Base-by-base conservation (phyloP, 2,113 vertebrate genomes). In the Cinclus cinclus region DNA sequence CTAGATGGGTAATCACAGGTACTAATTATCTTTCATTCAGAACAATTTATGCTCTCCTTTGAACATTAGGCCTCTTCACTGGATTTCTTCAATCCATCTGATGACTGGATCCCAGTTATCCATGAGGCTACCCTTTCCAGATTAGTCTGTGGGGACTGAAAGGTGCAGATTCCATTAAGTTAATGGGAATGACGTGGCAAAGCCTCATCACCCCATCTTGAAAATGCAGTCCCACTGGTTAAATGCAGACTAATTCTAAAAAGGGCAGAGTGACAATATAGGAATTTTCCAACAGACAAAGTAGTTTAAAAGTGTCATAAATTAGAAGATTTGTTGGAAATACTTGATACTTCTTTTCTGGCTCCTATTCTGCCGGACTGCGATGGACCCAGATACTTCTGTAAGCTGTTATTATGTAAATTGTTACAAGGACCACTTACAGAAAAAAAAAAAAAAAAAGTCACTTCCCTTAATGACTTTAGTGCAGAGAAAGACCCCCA, bases 1-100 rank as follows among this genome's bases (percentile, higher is more conserved):
- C 91, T 93, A 6, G 63, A 78, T 94, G 83, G 91, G 84, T 86
- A 95, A 94, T 96, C 71, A 1, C 81, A 88, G 75, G 58, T 75
- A 73, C 68, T 97, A 97, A 97, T 97, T 96, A 90, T 88, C 75
- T 78, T 92, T 82, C 88, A 74, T 73, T 90, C 0, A 0, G 69
- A 90, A 88, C 83, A 96, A 95, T 95, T 96, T 91, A 91, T 74
- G 64, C 82, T 91, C 33, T 91, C 21, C 79, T 68, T 76, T 89
- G 73, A 92, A 90, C 80, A 92, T 93, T 87, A 84, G 80, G 58
- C 46, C 50, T 74, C 71, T 88, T 69, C 67, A 82, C 80, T 91
- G 87, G 92, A 94, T 95, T 96, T 95, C 94, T 87, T 82, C 90
- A 92, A 88, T 85, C 93, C n/a, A 50, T 88, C 83, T 71, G 37